Percentiles rank a stretch among this genome's conserved stretches.
Conservation (phyloP, 2,888 invertebrate genomes). For the Parnassius orleans region DNA sequence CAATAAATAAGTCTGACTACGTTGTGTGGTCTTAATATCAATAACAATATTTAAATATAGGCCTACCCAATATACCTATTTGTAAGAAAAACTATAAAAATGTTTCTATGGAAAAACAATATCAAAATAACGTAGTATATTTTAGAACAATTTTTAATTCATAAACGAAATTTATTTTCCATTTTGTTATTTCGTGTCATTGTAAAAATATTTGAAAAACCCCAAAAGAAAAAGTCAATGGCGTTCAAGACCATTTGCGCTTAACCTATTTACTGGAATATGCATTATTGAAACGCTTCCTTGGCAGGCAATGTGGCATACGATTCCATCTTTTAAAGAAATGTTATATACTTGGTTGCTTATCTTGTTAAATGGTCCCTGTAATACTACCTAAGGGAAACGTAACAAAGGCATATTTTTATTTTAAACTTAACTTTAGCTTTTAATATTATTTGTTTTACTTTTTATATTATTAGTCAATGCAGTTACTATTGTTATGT, state of each 20-base stretch:
- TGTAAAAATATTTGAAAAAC: slow-evolving; percentile 1
- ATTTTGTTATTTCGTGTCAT: slow-evolving; percentile 1
- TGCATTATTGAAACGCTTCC: slow-evolving; percentile 5
- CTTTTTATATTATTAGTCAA: too few species aligned
- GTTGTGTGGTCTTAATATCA: too few species aligned
- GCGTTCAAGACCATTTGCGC: slow-evolving; percentile 5
- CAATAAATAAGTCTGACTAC: too few species aligned
- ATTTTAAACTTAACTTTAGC: too few species aligned
- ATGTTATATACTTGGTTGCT: slow-evolving; percentile 1
- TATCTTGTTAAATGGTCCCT: slow-evolving; percentile 3
- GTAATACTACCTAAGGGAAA: background rate
- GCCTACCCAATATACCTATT: too few species aligned
- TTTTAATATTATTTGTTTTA: too few species aligned
- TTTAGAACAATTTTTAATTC: background rate
- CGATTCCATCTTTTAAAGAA: slow-evolving; percentile 1
- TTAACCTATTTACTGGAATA: slow-evolving; percentile 5
- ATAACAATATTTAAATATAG: too few species aligned
- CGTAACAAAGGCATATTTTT: background rate
- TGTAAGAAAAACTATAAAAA: too few species aligned
- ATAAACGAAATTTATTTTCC: background rate
- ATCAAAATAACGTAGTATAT: background rate
- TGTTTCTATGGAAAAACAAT: background rate
- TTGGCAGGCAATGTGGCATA: background rate
- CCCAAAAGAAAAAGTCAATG: slow-evolving; percentile 6
- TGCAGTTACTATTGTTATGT: too few species aligned